Conservation (phyloP, 2,888 invertebrate genomes). For the Nephrotoma guestfalica region DNA sequence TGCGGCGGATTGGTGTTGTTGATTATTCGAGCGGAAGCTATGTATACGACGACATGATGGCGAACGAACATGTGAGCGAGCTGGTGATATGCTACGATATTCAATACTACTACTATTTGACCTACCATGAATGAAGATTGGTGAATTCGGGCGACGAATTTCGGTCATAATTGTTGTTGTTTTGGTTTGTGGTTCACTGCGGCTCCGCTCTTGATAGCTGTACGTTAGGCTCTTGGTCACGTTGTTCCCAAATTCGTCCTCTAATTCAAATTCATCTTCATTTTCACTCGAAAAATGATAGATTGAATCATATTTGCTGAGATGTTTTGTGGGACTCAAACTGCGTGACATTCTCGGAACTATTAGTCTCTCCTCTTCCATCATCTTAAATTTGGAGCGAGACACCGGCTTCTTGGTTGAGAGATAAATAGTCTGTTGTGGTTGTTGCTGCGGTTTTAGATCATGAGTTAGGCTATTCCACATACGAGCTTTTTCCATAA, state of each 20-base stretch:
- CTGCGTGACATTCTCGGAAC: slow-evolving; percentile 34
- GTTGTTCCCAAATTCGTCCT: slow-evolving; percentile 21
- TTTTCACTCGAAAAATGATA: slow-evolving; percentile 18
- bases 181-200: slow-evolving; percentile 43
- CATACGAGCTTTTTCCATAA: slow-evolving; percentile 52
- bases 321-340: slow-evolving; percentile 20
- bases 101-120: slow-evolving; percentile 24
- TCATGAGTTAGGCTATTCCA: slow-evolving; percentile 42
- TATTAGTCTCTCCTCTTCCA: slow-evolving; percentile 27
- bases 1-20: slow-evolving; percentile 9
- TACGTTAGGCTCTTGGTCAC: slow-evolving; percentile 26
- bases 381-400: slow-evolving; percentile 50
- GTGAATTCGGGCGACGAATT: slow-evolving; percentile 32
- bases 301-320: slow-evolving; percentile 14
- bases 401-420: slow-evolving; percentile 54
- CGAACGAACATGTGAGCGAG: slow-evolving; percentile 35
- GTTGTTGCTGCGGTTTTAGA: slow-evolving; percentile 41
- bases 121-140: slow-evolving; percentile 20
- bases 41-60: slow-evolving; percentile 52
- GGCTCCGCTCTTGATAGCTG: slow-evolving; percentile 39
- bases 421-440: slow-evolving; percentile 46
- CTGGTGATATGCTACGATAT: slow-evolving; percentile 40
- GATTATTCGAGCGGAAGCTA: slow-evolving; percentile 16
- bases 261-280: slow-evolving; percentile 17
- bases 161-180: slow-evolving; percentile 25